These are phyloP conservation scores for Cacoxenus indagator DNA, from an alignment of 2,888 invertebrate species.

Conservation along the genomic window DNA sequence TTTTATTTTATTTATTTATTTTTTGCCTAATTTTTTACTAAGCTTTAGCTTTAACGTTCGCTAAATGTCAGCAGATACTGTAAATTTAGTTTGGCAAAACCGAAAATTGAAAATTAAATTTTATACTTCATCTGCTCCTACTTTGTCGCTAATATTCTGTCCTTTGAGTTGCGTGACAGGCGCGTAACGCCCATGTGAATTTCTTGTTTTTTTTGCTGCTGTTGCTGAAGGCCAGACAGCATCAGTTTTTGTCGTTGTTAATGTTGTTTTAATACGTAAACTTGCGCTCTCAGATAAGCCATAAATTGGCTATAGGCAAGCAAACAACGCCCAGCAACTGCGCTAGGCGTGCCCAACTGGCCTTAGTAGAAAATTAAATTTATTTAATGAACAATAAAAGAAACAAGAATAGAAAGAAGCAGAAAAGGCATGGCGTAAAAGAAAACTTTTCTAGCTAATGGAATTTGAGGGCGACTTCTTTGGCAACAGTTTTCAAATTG, in stretches of 20 bases:
- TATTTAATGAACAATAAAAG: conserved; percentile 6
- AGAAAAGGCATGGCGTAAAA: neutral
- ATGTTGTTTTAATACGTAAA: conserved; percentile 23
- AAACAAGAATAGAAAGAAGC: neutral
- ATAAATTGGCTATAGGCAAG: conserved; percentile 40
- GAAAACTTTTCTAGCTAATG: neutral
- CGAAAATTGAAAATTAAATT: conserved; percentile 47
- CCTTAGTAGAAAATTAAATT: conserved; percentile 22
- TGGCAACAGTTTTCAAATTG: conserved; percentile 45
- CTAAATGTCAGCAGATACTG: conserved; percentile 23
- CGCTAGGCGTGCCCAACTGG: neutral
- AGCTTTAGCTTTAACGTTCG: neutral
- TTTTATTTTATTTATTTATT: too few species aligned
- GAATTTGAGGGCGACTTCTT: neutral
- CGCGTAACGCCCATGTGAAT: neutral
- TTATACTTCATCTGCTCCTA: neutral
- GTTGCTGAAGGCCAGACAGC: neutral
- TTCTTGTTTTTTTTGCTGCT: neutral
- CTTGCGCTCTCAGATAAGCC: conserved; percentile 35
- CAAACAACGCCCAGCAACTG: conserved; percentile 9
- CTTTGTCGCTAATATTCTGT: neutral
- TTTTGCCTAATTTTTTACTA: neutral
- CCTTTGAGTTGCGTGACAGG: neutral
- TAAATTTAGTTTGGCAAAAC: conserved; percentile 44
- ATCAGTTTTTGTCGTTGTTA: neutral